phyloP scores from a whole-genome alignment of 2,113 vertebrate genomes.

The Larimichthys crocea region DNA sequence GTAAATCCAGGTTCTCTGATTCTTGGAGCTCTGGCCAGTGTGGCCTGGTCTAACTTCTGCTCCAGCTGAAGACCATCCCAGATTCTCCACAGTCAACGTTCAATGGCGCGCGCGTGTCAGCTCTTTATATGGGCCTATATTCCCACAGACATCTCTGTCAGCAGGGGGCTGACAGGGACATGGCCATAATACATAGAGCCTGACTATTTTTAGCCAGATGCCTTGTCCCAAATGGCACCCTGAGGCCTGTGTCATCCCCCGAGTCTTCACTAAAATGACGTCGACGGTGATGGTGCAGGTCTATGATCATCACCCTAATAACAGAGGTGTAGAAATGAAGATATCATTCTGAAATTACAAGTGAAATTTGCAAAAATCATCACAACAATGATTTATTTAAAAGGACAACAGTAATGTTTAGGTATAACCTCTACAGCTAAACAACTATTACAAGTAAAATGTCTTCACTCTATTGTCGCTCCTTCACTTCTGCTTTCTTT shows the following conservation, averaged over 20 bases:
- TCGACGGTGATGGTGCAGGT: neutral
- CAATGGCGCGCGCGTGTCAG: neutral
- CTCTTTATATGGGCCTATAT: constrained; percentile 14
- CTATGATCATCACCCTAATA: neutral
- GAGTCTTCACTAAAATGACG: neutral
- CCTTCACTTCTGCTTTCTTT: neutral
- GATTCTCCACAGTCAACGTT: constrained; percentile 8
- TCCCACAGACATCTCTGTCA: neutral
- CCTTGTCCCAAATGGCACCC: constrained; percentile 5
- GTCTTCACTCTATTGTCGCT: neutral
- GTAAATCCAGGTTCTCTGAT: no score
- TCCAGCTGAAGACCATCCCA: neutral
- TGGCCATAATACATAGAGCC: neutral
- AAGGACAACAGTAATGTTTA: neutral
- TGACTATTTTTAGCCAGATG: constrained; percentile 19
- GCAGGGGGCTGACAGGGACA: neutral
- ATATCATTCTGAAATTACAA: no score
- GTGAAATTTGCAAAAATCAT: no score
- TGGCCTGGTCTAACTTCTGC: neutral
- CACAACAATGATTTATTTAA: neutral
- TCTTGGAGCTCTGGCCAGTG: neutral
- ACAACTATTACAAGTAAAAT: neutral
- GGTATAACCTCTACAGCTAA: neutral
- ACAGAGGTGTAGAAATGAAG: neutral
- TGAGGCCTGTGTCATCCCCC: neutral